phyloP scores from a whole-genome alignment of 1,140 invertebrate genomes.

The Diorhabda elongata region DNA sequence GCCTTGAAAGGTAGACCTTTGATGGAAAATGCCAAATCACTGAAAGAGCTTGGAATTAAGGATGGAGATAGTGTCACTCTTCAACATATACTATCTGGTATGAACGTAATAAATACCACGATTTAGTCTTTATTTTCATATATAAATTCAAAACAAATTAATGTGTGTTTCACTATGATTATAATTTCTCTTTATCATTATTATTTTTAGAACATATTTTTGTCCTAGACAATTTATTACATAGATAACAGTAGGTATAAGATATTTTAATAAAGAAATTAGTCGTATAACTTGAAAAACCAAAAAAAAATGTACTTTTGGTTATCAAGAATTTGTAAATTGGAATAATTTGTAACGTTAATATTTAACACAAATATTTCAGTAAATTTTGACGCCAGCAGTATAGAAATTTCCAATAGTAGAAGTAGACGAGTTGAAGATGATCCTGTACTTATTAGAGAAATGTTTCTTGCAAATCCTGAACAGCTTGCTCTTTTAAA shows the following conservation, averaged over 20 bases:
- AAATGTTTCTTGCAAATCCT: slow-evolving; percentile 89
- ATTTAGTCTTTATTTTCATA: too few species aligned
- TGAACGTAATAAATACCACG: too few species aligned
- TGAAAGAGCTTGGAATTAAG: slow-evolving; percentile 74
- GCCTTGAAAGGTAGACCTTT: slow-evolving; percentile 83
- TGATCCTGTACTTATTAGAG: slow-evolving; percentile 82
- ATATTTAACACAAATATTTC: slow-evolving; percentile 28
- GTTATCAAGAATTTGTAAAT: too few species aligned
- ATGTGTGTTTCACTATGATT: slow-evolving; percentile 15
- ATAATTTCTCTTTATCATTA: too few species aligned
- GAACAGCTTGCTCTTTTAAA: slow-evolving; percentile 86
- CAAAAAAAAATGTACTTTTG: too few species aligned
- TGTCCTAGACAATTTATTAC: background rate
- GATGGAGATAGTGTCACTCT: slow-evolving; percentile 88
- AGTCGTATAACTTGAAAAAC: too few species aligned
- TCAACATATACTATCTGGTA: slow-evolving; percentile 59
- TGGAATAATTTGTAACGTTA: too few species aligned
- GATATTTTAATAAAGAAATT: too few species aligned
- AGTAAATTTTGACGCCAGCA: slow-evolving; percentile 74
- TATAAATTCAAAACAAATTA: slow-evolving; percentile 33
- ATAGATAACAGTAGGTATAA: background rate
- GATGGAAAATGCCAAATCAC: slow-evolving; percentile 75
- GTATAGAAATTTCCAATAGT: slow-evolving; percentile 67
- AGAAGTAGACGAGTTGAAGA: slow-evolving; percentile 54
- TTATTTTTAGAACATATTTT: too few species aligned